These are phyloP conservation scores for Drosophila emarginata DNA, from an alignment of 2,888 invertebrate genomes.

Conservation along the genomic window DNA sequence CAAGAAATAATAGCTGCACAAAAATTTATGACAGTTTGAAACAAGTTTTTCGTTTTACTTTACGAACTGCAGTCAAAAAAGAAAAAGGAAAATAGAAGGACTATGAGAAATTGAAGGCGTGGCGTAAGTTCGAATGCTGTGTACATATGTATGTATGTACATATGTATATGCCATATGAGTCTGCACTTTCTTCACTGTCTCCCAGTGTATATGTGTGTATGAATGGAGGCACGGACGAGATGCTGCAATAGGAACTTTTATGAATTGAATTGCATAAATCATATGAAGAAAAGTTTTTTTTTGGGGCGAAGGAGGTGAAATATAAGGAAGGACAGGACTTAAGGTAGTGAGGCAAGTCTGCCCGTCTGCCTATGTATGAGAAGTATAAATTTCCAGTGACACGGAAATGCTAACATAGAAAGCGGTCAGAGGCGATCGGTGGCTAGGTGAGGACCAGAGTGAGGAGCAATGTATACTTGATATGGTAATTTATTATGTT, in stretches of 20 bases:
- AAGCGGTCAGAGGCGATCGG: neutral
- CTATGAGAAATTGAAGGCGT: conserved; percentile 46
- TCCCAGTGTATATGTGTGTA: neutral
- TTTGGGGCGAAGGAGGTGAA: conserved; percentile 19
- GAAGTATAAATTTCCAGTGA: conserved; percentile 46
- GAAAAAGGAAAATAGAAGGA: conserved; percentile 39
- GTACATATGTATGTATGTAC: neutral
- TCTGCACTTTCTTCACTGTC: neutral
- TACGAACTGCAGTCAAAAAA: conserved; percentile 8
- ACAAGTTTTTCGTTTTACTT: conserved; percentile 61
- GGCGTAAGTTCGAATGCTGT: conserved; percentile 3
- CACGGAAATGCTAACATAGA: conserved; percentile 65
- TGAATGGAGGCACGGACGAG: conserved; percentile 39
- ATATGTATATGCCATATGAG: conserved; percentile 5
- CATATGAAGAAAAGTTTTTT: conserved; percentile 56
- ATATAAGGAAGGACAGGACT: conserved; percentile 15
- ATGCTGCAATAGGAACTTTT: conserved; percentile 62
- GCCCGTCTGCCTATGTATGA: neutral
- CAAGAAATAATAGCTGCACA: conserved; percentile 57
- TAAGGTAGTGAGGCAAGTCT: conserved; percentile 9
- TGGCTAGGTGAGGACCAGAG: neutral
- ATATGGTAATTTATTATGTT: conserved; percentile 80
- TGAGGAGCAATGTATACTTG: conserved; percentile 65
- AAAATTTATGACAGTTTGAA: conserved; percentile 77
- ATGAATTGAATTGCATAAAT: conserved; percentile 79